Base-by-base conservation (phyloP, 2,113 vertebrate genomes). In the Chlorodrepanis virens region DNA sequence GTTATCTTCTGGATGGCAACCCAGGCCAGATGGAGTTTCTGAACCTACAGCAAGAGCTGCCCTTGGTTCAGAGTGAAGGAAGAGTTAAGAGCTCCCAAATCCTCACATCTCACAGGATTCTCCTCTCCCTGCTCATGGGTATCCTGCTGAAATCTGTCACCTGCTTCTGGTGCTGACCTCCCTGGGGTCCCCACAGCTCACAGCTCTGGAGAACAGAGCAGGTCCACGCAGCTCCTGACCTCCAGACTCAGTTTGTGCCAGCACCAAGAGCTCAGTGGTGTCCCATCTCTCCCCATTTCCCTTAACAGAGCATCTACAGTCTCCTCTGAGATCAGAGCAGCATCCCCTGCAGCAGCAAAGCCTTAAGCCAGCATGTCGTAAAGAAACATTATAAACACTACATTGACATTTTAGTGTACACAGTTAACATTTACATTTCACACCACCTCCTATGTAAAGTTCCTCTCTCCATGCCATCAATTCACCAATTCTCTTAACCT, bases 351-450 rank as follows among this genome's bases (percentile, higher is more conserved):
- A 86, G 88, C 59, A 93, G 92, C 68, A 87, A 77, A 89, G 76
- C 56, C 39, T 52, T n/a, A 85, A 92, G 64, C 47, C 68, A 92
- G 64, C 44, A 29, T 78, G 81, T 47, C 3, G 0, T 78, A 90
- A 95, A 88, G 69, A 80, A 83, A 86, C 44, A 56, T 81, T 71
- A 67, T 45, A 83, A 93, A 84, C 47, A 52, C 54, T 28, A 47
- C 79, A 56, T 77, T 83, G 87, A 81, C 70, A 29, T 81, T 92
- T 90, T 13, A 88, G 67, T 57, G 79, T 77, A 83, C 86, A 76
- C 59, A 90, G 82, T 72, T 89, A 93, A 96, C 70, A 64, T 94
- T 93, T 79, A 93, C 57, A 91, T 84, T 88, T 94, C 89, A 92
- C 64, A 92, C 83, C 72, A 75, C 25, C 60, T 87, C 50, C 71